Evolutionary conservation across 2,888 invertebrate species (phyloP).

Genomic region (Oxyteleia sp.): DNA sequence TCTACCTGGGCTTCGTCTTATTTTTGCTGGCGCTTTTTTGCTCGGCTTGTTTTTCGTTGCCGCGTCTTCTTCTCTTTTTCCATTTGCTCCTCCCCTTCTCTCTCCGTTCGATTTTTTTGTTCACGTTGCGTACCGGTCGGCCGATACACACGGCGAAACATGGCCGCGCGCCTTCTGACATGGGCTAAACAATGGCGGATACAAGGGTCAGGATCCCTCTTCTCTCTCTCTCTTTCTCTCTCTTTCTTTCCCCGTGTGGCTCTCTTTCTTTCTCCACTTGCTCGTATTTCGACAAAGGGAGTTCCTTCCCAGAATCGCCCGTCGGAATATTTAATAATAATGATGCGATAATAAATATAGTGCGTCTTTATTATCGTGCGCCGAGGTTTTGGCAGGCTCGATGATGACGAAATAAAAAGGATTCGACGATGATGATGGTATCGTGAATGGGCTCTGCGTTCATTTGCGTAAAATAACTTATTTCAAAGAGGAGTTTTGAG

Average conservation of each 20-base stretch:
- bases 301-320: slow-evolving; percentile 62
- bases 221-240: slow-evolving; percentile 6
- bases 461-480: slow-evolving; percentile 69
- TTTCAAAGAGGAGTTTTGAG: slow-evolving; percentile 24
- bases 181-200: slow-evolving; percentile 86
- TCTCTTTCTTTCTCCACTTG: slow-evolving; percentile 61
- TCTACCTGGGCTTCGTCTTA: slow-evolving; percentile 73
- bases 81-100: slow-evolving; percentile 72
- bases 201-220: slow-evolving; percentile 78
- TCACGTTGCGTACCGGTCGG: slow-evolving; percentile 81
- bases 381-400: slow-evolving; percentile 38
- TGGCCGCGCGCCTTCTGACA: slow-evolving; percentile 85
- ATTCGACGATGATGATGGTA: slow-evolving; percentile 50
- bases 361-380: slow-evolving; percentile 69
- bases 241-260: not conserved
- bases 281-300: slow-evolving; percentile 80
- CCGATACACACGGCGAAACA: slow-evolving; percentile 83
- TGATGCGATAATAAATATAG: slow-evolving; percentile 69
- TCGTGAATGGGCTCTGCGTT: slow-evolving; percentile 42
- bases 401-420: slow-evolving; percentile 50
- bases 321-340: slow-evolving; percentile 68
- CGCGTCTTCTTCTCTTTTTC: slow-evolving; percentile 56
- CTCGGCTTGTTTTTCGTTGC: slow-evolving; percentile 67
- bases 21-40: slow-evolving; percentile 53
- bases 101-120: slow-evolving; percentile 66